Percentiles rank a stretch among this genome's conserved stretches.
Evolutionary conservation across 2,113 vertebrate species (phyloP).

Genomic region (Fulmarus glacialis): DNA sequence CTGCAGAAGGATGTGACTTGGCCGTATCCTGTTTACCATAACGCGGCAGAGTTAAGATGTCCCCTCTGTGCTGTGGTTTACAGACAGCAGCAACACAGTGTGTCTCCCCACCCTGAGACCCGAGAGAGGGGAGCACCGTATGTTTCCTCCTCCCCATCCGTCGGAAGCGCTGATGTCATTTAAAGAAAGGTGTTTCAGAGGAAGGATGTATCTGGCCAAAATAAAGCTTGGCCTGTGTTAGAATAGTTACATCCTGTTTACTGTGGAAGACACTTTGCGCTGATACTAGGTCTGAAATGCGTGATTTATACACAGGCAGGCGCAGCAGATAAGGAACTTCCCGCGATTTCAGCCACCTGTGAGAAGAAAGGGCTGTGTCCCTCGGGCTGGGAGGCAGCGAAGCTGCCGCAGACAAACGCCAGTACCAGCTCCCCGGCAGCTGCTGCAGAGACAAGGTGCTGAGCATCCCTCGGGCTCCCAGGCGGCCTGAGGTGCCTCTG

Average conservation of each 20-base stretch:
- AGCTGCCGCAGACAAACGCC: neutral
- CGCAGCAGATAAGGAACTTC: conserved; percentile 18
- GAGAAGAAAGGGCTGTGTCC: neutral
- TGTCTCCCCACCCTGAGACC: neutral
- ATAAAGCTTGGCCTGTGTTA: neutral
- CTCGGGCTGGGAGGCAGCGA: neutral
- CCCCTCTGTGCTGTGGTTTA: neutral
- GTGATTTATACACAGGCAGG: neutral
- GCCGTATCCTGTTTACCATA: conserved; percentile 37
- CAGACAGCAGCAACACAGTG: neutral
- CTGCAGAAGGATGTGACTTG: conserved; percentile 4
- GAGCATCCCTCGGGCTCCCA: neutral
- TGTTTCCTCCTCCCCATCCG: neutral
- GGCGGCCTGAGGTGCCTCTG: neutral
- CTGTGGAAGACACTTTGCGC: neutral
- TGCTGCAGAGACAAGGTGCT: neutral
- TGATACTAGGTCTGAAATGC: neutral
- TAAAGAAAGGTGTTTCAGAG: conserved; percentile 45
- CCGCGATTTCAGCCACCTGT: neutral
- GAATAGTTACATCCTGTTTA: conserved; percentile 58
- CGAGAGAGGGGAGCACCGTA: neutral
- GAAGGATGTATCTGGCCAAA: conserved; percentile 37
- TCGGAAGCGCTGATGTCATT: neutral
- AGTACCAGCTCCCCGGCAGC: neutral
- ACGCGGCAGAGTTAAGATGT: neutral